Evolutionary conservation across 2,888 invertebrate genomes (phyloP).

Genomic region (Trachelus troglodyta): DNA sequence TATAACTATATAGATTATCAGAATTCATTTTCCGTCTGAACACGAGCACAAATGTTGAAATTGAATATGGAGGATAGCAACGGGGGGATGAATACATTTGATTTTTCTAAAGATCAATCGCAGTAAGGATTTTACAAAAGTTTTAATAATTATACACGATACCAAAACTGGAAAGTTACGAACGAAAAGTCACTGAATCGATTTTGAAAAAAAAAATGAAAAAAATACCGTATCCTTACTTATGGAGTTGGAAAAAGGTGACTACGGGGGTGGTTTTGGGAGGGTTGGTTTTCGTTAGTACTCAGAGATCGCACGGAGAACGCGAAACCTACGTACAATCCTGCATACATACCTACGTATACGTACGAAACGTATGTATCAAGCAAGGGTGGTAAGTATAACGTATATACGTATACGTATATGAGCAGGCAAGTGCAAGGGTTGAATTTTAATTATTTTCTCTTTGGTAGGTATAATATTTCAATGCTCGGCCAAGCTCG

Average conservation of each 20-base stretch:
- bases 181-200: neutral
- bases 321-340: slow-evolving; percentile 13
- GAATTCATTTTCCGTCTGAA: neutral
- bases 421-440: slow-evolving; percentile 59
- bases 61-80: neutral
- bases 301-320: slow-evolving; percentile 25
- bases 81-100: neutral
- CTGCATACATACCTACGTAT: slow-evolving; percentile 12
- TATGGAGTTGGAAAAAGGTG: neutral
- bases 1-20: slow-evolving; percentile 5
- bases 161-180: no score
- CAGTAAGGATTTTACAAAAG: neutral
- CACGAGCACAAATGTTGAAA: neutral
- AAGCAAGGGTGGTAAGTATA: slow-evolving; percentile 21
- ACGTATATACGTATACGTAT: slow-evolving; percentile 30
- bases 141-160: neutral
- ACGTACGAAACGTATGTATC: slow-evolving; percentile 33
- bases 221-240: neutral
- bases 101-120: neutral
- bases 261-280: neutral
- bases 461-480: slow-evolving; percentile 67
- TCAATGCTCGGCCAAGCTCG: slow-evolving; percentile 61
- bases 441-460: slow-evolving; percentile 67
- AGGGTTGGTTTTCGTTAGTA: slow-evolving; percentile 29
- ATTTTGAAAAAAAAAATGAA: neutral